Conservation (phyloP, 2,113 vertebrate genomes). For the Periophthalmodon schlosseri region DNA sequence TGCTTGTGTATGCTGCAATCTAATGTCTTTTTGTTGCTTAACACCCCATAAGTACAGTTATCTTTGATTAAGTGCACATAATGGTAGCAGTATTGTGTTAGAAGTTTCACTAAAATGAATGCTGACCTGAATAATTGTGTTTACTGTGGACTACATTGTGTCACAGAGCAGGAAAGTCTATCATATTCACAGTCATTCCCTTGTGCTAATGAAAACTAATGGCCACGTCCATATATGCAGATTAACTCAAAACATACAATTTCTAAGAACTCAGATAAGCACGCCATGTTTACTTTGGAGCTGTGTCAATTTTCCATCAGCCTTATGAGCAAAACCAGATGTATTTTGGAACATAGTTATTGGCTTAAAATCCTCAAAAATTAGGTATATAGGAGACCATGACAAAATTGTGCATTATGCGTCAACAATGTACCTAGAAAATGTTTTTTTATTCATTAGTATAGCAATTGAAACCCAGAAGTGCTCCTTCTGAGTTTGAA, state of each 20-base stretch:
- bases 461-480: no score
- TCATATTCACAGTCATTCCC: constrained; percentile 2
- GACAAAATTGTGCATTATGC: no score
- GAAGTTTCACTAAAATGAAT: neutral
- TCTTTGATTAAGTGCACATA: neutral
- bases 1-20: constrained; percentile 23
- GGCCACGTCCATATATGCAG: neutral
- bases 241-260: neutral
- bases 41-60: constrained; percentile 11
- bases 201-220: neutral
- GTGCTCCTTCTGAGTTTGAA: no score
- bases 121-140: neutral
- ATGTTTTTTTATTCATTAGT: no score
- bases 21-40: constrained; percentile 36
- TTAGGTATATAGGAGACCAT: neutral
- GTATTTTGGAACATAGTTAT: neutral
- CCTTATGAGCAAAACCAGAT: constrained; percentile 6
- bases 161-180: neutral
- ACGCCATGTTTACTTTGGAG: constrained; percentile 4
- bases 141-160: neutral
- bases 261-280: neutral
- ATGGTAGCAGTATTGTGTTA: neutral
- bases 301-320: neutral
- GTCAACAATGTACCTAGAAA: no score
- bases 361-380: neutral